Evolutionary conservation across 2,113 vertebrate species (phyloP), one percentile per base, ranked within the genome.

Genomic region (Jacana jacana): DNA sequence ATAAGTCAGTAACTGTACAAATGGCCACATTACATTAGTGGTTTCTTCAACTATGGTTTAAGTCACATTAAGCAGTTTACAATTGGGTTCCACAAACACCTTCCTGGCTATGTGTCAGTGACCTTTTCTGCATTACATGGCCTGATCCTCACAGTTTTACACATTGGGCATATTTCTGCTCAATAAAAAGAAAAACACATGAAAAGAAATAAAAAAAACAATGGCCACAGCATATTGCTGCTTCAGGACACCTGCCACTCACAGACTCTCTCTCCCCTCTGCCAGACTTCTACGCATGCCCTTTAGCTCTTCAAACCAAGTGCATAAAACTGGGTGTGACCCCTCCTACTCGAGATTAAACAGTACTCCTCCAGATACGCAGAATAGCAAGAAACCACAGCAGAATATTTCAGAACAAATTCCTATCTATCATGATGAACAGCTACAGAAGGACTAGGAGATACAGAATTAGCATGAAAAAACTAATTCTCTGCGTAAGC

Each of bases 21-120:
- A 79, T 37, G 20, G 48, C 17, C 33, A 30, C 0, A 0, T 57
- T 48, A 75, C 2, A 0, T 30, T 20, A 13, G 48, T 11, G 35
- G 33, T 49, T 86, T 58, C 37, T 24, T 31, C 37, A 73, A 5
- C 13, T 8, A 13, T 2, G 7, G 24, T 69, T 31, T 37, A 19
- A 69, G 17, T 42, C 52, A 64, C 17, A 10, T 17, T 8, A 58
- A 40, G 17, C 84, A 68, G 28, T 49, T 89, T 22, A 52, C 55
- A 70, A n/a, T 3, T 35, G 37, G 31, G 81, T 65, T 78, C n/a
- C 39, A 79, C 25, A 14, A 9, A 64, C 82, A 6, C 64, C 37
- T 78, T 81, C 33, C 55, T 48, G 1, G 4, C 51, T 39, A 8
- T 2, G 1, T 2, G 1, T 35, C 1, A 3, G 77, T 33, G 17